A percentile compares a stretch with the other conserved stretches of the same genome.
Evolutionary conservation across 2,113 vertebrate genomes (phyloP).

Genomic region (Baryphthengus martii): DNA sequence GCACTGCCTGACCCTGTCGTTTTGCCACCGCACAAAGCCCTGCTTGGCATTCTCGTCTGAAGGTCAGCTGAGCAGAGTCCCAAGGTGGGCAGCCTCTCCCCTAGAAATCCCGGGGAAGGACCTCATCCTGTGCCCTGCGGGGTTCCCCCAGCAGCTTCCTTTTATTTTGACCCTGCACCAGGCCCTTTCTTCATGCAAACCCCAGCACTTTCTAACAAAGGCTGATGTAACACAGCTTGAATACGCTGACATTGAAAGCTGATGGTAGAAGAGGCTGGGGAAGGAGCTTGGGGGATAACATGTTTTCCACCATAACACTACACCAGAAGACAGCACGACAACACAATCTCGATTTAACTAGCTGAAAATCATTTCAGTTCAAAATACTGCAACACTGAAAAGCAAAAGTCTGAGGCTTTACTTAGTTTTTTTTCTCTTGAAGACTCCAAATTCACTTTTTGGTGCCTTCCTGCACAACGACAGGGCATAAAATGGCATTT

Average conservation of each 20-base stretch:
- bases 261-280: not conserved
- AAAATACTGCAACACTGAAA: not conserved
- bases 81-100: accelerated
- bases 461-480: not conserved
- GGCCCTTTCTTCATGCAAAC: not conserved
- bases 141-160: not conserved
- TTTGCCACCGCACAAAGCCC: accelerated
- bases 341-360: not conserved
- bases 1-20: not conserved
- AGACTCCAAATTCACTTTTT: not conserved
- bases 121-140: not conserved
- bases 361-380: not conserved
- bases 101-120: not conserved
- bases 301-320: not conserved
- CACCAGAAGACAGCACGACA: not conserved
- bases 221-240: not conserved
- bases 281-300: not conserved
- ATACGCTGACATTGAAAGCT: accelerated
- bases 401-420: not conserved
- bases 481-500: not conserved
- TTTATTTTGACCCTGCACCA: accelerated
- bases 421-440: not conserved
- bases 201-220: not conserved
- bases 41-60: accelerated
- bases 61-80: not conserved